phyloP scores from a whole-genome alignment of 2,888 invertebrate species.

The Hartigia nigra region DNA sequence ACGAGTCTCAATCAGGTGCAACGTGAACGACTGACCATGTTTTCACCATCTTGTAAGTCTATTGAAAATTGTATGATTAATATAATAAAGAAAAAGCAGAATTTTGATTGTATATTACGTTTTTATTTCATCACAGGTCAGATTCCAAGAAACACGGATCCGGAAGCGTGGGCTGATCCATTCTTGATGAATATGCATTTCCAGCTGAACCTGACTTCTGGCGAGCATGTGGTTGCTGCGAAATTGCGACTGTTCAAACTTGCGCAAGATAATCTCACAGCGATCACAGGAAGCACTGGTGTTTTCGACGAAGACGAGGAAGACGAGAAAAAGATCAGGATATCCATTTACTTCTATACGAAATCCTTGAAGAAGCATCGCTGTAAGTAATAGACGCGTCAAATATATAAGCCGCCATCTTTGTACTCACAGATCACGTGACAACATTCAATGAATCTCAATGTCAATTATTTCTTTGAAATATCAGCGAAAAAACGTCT shows the following conservation, averaged over 20 bases:
- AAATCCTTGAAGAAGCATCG: conserved; percentile 69
- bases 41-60: conserved; percentile 65
- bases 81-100: not conserved
- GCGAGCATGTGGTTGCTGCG: conserved; percentile 68
- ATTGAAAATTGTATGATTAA: not conserved
- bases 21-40: conserved; percentile 63
- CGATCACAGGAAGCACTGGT: conserved; percentile 33
- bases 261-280: conserved; percentile 63
- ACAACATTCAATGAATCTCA: not conserved
- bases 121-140: conserved; percentile 63
- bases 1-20: conserved; percentile 56
- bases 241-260: conserved; percentile 69
- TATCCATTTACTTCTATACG: conserved; percentile 72
- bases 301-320: conserved; percentile 53
- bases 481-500: conserved; percentile 56
- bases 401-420: not conserved
- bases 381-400: conserved; percentile 61
- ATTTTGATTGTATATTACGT: not conserved
- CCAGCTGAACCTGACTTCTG: conserved; percentile 67
- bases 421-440: not conserved
- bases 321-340: conserved; percentile 70
- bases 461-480: not conserved
- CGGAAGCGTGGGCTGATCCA: conserved; percentile 69
- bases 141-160: conserved; percentile 69
- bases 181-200: conserved; percentile 71